phyloP scores from a whole-genome alignment of 2,888 invertebrate genomes.

The Leucoma salicis region DNA sequence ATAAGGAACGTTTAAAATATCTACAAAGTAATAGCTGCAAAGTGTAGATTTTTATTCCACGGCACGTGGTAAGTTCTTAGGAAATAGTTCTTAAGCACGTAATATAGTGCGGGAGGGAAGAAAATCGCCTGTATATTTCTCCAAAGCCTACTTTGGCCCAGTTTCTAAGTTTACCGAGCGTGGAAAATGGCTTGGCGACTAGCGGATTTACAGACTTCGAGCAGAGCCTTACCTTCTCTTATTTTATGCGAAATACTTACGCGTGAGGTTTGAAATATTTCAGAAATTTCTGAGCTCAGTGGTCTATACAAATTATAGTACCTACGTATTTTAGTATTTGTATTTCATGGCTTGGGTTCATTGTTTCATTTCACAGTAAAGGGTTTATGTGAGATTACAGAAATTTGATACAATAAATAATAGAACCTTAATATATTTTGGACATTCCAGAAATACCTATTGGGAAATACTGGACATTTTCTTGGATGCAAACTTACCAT shows the following conservation, averaged over 20 bases:
- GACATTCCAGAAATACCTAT: too few species aligned
- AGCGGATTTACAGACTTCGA: conserved; percentile 66
- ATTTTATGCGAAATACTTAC: conserved; percentile 29
- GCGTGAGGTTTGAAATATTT: conserved; percentile 27
- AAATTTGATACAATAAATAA: too few species aligned
- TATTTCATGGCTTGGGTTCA: too few species aligned
- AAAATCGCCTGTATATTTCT: conserved; percentile 65
- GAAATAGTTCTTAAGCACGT: conserved; percentile 74
- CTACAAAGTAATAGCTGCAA: conserved; percentile 27
- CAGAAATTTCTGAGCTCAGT: too few species aligned
- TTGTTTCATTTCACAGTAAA: too few species aligned
- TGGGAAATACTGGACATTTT: too few species aligned
- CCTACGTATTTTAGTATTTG: too few species aligned
- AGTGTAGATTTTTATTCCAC: conserved; percentile 62
- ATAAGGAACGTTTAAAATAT: too few species aligned
- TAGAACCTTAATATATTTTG: too few species aligned
- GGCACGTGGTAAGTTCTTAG: conserved; percentile 51
- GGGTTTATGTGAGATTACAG: too few species aligned
- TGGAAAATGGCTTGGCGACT: conserved; percentile 69
- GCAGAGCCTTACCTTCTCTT: conserved; percentile 42
- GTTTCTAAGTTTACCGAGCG: conserved; percentile 75
- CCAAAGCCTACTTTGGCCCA: conserved; percentile 77
- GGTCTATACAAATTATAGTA: too few species aligned
- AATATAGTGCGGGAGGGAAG: conserved; percentile 58
- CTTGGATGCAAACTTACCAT: too few species aligned